phyloP scores from a whole-genome alignment of 2,113 vertebrate species.

The Oreamnos americanus region DNA sequence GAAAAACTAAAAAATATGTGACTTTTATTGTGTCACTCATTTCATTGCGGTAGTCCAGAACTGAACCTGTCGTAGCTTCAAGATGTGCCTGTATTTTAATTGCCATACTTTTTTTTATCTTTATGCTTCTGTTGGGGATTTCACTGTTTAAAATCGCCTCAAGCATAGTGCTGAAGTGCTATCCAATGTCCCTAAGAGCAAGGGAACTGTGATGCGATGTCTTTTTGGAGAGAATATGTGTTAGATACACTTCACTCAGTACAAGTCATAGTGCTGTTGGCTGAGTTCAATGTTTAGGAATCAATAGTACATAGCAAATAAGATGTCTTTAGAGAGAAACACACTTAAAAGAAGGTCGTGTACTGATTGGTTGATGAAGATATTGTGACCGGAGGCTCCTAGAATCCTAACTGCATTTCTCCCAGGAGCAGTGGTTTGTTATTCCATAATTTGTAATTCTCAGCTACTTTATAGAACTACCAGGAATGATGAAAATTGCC shows the following conservation, averaged over 20 bases:
- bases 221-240: not conserved
- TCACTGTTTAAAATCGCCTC: not conserved
- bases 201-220: not conserved
- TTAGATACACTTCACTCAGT: not conserved
- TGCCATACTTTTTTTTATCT: not conserved
- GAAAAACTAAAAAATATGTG: not conserved
- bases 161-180: not conserved
- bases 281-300: not conserved
- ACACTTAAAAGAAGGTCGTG: not conserved
- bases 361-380: not conserved
- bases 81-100: not conserved
- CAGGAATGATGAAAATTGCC: not conserved
- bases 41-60: not conserved
- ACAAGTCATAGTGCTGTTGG: not conserved
- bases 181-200: not conserved
- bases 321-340: not conserved
- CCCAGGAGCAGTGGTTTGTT: not conserved
- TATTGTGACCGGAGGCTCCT: not conserved
- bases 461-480: not conserved
- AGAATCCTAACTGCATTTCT: not conserved
- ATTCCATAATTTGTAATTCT: not conserved
- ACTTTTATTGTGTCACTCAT: not conserved
- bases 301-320: not conserved
- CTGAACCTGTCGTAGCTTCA: not conserved
- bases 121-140: not conserved